A percentile compares a stretch with the other conserved stretches of the same genome.
Evolutionary conservation across 2,888 invertebrate genomes (phyloP).

Genomic region (Lepidochitona cinerea): DNA sequence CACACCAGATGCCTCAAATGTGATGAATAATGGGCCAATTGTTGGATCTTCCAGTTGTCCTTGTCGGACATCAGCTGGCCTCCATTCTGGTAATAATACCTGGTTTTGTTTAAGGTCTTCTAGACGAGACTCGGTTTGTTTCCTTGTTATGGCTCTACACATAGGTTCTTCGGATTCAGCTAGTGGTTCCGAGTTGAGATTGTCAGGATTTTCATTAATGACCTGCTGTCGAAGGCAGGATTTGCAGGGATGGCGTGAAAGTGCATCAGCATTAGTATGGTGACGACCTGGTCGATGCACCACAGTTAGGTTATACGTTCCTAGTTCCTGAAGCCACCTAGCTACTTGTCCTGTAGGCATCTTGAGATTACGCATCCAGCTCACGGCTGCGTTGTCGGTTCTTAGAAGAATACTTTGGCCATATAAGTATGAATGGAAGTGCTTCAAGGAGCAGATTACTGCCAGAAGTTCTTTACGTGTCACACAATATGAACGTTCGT

Average conservation of each 20-base stretch:
- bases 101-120: neutral
- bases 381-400: conserved; percentile 8
- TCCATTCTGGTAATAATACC: no score
- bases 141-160: neutral
- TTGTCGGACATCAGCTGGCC: neutral
- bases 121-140: neutral
- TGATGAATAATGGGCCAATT: neutral
- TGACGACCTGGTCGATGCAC: neutral
- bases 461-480: conserved; percentile 13
- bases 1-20: neutral
- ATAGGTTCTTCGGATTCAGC: no score
- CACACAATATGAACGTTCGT: conserved; percentile 15
- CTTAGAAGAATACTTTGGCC: neutral
- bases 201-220: neutral
- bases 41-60: neutral
- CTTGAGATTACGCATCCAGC: neutral
- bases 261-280: neutral
- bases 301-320: neutral
- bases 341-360: neutral
- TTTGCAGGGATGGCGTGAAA: neutral
- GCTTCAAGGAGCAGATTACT: neutral
- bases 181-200: no score
- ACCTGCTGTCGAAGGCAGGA: neutral
- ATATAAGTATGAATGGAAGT: conserved; percentile 9
- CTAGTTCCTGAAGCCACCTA: neutral